These are phyloP conservation scores for Pachymerium ferrugineum DNA, from an alignment of 2,888 invertebrate genomes.

Conservation along the genomic window DNA sequence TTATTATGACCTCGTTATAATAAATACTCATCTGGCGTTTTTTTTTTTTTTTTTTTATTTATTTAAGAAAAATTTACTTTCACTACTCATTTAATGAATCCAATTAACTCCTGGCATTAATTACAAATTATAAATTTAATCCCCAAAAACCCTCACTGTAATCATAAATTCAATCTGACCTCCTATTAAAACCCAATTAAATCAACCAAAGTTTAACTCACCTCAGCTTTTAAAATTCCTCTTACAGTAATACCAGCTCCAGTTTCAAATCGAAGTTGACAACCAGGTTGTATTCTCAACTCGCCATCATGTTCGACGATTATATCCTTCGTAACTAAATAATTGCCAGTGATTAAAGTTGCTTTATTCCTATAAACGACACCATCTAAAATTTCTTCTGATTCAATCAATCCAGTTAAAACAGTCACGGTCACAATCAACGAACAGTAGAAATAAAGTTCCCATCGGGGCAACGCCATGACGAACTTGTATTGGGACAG, in stretches of 20 bases:
- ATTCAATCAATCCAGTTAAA: not conserved
- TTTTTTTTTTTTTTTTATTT: not conserved
- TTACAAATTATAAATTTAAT: too few species aligned
- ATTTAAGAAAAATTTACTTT: not conserved
- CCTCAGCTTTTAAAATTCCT: slow-evolving; percentile 82
- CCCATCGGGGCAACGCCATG: not conserved
- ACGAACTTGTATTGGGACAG: not conserved
- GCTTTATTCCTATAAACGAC: not conserved
- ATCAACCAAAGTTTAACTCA: slow-evolving; percentile 50
- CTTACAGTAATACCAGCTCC: slow-evolving; percentile 89
- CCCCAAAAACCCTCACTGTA: too few species aligned
- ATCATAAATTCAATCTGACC: too few species aligned
- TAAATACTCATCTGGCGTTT: too few species aligned
- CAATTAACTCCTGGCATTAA: too few species aligned
- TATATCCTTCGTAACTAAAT: slow-evolving; percentile 70
- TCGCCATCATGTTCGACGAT: slow-evolving; percentile 71
- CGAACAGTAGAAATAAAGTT: not conserved
- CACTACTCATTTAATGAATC: too few species aligned
- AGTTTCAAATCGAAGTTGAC: slow-evolving; percentile 80
- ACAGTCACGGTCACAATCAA: not conserved
- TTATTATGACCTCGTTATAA: too few species aligned
- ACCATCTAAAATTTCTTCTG: not conserved
- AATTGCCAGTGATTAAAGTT: slow-evolving; percentile 49
- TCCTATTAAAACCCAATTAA: too few species aligned
- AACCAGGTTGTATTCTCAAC: slow-evolving; percentile 82